Base-by-base conservation (phyloP, 1,140 invertebrate genomes). In the Antheraea pernyi region DNA sequence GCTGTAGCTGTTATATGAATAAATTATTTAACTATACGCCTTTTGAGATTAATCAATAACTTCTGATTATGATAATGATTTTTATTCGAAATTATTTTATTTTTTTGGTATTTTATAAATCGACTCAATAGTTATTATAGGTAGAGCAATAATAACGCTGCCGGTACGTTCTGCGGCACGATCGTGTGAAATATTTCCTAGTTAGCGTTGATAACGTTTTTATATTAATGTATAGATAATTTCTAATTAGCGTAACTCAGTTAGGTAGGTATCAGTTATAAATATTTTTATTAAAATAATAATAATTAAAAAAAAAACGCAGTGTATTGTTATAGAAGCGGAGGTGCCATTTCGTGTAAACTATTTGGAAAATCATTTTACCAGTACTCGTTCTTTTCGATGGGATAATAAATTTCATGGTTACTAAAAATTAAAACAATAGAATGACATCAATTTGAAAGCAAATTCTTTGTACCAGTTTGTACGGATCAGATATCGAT, bases 11-110 rank as follows among this genome's bases (percentile, higher is more conserved):
- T 82, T 83, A 79, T 81, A 78, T 80, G 72, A 78, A 74, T 82
- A 77, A 85, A 79, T 77, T 30, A n/a, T n/a, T n/a, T n/a, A 30
- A 30, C 22, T 30, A 81, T 82, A 82, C 80, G 80, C 82, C 81
- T 85, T 85, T 67, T 81, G 86, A 91, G 82, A 89, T 87, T 88
- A 86, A 64, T 53, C 68, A 66, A 70, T 78, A 69, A 76, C 81
- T 73, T 70, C 75, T 59, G 81, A 75, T 77, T 83, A 42, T 42
- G 11, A 42, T 42, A 30, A 30, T 42, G 39, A 42, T 42, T 42
- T 42, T 42, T 42, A 42, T 42, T 7, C 39, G 39, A 42, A 48
- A 48, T 11, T 13, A 11, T 48, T 53, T 53, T 30, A 2, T 30
- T 30, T 30, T 30, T 30, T 30, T 4, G 22, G 70, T 84, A 78